phyloP scores from a whole-genome alignment of 2,113 vertebrate genomes.

The Rissa tridactyla region DNA sequence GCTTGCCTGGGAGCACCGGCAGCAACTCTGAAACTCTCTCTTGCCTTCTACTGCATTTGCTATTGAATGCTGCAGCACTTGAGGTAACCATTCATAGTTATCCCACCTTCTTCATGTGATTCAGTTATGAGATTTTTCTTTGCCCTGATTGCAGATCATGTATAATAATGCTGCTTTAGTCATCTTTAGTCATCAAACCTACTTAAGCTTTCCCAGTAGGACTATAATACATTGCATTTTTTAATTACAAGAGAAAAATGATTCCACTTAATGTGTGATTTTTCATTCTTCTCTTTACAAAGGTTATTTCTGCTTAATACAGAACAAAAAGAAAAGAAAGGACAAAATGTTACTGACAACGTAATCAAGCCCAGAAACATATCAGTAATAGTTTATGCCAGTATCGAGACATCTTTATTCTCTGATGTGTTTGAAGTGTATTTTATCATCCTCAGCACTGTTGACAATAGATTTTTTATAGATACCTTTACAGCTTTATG shows the following conservation, averaged over 20 bases:
- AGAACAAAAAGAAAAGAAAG: neutral
- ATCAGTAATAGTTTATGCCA: neutral
- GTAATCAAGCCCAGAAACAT: neutral
- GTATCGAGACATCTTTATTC: neutral
- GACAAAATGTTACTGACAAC: neutral
- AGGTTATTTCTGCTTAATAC: neutral
- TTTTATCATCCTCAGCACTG: neutral
- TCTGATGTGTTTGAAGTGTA: neutral
- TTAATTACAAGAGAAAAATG: neutral
- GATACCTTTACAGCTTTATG: neutral
- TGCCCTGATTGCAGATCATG: neutral
- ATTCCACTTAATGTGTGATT: neutral
- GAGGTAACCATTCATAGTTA: neutral
- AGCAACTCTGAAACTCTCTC: neutral
- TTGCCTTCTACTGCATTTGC: neutral
- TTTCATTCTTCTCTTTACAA: neutral
- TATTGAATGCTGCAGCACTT: neutral
- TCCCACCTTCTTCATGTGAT: neutral
- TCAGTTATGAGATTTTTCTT: neutral
- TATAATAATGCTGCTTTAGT: neutral
- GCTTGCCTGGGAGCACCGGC: neutral
- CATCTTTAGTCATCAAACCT: neutral
- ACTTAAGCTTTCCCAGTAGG: neutral
- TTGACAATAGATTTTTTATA: neutral
- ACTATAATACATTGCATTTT: neutral